phyloP scores from a whole-genome alignment of 2,888 invertebrate genomes.

The Aleiodes testaceus region DNA sequence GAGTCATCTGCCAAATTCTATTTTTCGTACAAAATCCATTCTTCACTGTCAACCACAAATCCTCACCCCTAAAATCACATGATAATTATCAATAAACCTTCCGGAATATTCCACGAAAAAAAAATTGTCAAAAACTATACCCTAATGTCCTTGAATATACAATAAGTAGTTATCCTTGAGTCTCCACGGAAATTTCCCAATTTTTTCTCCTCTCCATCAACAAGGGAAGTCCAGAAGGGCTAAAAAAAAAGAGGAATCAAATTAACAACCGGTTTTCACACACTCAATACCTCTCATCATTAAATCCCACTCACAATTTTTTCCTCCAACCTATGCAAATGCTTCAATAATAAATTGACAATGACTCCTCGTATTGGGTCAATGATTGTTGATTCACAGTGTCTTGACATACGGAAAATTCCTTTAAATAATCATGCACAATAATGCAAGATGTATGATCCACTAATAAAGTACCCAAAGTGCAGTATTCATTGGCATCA shows the following conservation, averaged over 20 bases:
- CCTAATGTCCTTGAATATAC: too few species aligned
- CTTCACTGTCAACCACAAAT: slow-evolving; percentile 18
- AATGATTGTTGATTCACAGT: slow-evolving; percentile 20
- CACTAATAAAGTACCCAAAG: neutral
- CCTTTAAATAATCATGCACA: neutral
- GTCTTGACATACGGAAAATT: neutral
- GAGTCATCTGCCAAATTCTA: slow-evolving; percentile 15
- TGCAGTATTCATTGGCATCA: slow-evolving; percentile 27
- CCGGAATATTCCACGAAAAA: too few species aligned
- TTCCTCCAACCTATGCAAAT: neutral
- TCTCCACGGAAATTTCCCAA: slow-evolving; percentile 1
- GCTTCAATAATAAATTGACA: neutral
- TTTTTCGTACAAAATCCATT: neutral
- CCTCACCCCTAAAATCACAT: neutral
- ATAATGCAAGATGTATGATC: neutral
- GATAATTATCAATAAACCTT: neutral
- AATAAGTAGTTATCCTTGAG: neutral
- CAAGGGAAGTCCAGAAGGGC: slow-evolving; percentile 39
- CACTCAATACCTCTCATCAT: neutral
- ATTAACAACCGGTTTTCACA: slow-evolving; percentile 46
- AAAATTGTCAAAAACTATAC: too few species aligned
- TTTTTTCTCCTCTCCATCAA: neutral
- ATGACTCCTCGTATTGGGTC: slow-evolving; percentile 26
- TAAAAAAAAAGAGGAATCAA: neutral
- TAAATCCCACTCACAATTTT: neutral